A percentile compares a stretch with the other conserved stretches of the same genome.
Conservation (phyloP, 2,888 invertebrate species). For the Callyntrura sp. region DNA sequence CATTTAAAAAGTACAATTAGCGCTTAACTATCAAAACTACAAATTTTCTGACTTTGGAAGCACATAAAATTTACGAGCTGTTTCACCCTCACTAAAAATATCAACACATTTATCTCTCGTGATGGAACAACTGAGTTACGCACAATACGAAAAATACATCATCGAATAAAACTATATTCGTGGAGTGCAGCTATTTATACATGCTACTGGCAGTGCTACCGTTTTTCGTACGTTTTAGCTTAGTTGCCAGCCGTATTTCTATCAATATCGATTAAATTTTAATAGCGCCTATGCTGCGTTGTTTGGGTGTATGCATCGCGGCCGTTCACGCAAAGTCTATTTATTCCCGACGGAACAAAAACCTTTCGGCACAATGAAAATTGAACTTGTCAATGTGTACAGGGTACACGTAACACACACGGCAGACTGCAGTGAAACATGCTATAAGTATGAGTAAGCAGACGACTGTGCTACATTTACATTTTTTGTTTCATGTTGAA, state of each 20-base stretch:
- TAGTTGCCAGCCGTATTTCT: slow-evolving; percentile 41
- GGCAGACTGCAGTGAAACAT: too few relatives aligned
- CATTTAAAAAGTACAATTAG: not conserved
- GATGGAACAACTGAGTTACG: not conserved
- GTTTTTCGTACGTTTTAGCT: not conserved
- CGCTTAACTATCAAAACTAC: too few relatives aligned
- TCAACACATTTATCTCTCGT: not conserved
- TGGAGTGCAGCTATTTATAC: too few relatives aligned
- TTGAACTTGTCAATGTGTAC: slow-evolving; percentile 23
- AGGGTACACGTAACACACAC: not conserved
- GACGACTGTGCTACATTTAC: not conserved
- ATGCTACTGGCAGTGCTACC: not conserved
- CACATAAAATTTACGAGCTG: not conserved
- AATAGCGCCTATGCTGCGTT: slow-evolving; percentile 17
- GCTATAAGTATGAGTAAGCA: too few relatives aligned
- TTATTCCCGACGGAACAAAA: not conserved
- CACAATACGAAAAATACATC: slow-evolving; percentile 22
- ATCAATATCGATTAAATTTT: slow-evolving; percentile 55
- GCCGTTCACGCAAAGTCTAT: slow-evolving; percentile 20
- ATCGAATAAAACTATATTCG: too few relatives aligned
- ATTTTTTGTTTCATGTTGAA: slow-evolving; percentile 10
- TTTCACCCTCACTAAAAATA: not conserved
- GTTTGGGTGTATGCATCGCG: not conserved
- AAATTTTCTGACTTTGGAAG: not conserved
- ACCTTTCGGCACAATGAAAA: slow-evolving; percentile 6